These are phyloP conservation scores for Augiades crinisus DNA, from an alignment of 2,888 invertebrate species.

Conservation along the genomic window DNA sequence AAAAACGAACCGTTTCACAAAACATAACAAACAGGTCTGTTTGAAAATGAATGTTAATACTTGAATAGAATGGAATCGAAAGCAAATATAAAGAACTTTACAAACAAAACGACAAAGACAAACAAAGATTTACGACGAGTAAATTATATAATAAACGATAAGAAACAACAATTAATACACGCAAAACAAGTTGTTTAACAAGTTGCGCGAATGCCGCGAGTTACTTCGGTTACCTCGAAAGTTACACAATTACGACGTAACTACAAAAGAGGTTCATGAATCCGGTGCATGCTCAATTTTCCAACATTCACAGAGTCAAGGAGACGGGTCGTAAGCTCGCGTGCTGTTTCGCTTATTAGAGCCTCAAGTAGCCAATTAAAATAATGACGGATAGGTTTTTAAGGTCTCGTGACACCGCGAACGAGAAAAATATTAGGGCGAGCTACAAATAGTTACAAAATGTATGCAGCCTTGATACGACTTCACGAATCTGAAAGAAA, in stretches of 20 bases:
- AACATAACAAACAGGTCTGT: neutral
- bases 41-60: neutral
- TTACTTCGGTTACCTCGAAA: conserved; percentile 3
- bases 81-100: neutral
- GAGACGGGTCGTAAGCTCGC: conserved; percentile 18
- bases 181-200: conserved; percentile 13
- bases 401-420: neutral
- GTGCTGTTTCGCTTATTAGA: conserved; percentile 28
- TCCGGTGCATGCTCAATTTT: conserved; percentile 13
- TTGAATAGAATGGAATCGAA: neutral
- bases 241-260: conserved; percentile 6
- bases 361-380: conserved; percentile 33
- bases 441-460: neutral
- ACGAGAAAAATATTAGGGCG: neutral
- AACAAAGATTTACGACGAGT: neutral
- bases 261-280: conserved; percentile 2
- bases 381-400: conserved; percentile 31
- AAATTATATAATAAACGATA: neutral
- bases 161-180: conserved; percentile 1
- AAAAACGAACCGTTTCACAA: neutral
- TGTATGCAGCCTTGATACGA: too few species aligned
- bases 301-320: conserved; percentile 13
- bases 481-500: too few species aligned
- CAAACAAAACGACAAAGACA: neutral
- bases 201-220: neutral